These are phyloP conservation scores for Trissolcus basalis DNA, from an alignment of 1,140 invertebrate genomes.

Conservation along the genomic window DNA sequence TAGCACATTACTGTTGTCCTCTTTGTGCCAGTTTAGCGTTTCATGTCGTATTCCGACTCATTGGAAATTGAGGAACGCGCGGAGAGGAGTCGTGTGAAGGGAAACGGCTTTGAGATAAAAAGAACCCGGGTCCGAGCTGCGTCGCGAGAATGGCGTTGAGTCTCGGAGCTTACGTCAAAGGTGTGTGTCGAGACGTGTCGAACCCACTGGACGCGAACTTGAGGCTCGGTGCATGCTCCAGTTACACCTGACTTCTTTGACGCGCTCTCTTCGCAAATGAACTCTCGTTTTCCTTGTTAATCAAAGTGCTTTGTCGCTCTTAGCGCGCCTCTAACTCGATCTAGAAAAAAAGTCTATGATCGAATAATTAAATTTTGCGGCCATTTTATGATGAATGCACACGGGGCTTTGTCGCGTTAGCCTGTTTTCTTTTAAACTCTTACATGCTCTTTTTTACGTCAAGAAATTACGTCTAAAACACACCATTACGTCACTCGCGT, in stretches of 20 bases:
- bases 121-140: conserved; percentile 61
- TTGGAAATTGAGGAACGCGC: conserved; percentile 75
- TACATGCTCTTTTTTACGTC: conserved; percentile 8
- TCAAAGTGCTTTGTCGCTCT: conserved; percentile 50
- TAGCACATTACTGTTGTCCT: conserved; percentile 63
- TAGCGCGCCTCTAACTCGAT: conserved; percentile 34
- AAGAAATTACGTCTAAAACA: not conserved
- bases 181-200: conserved; percentile 52
- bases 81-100: conserved; percentile 65
- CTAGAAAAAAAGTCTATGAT: conserved; percentile 48
- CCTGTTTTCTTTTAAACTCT: conserved; percentile 27
- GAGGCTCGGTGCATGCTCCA: conserved; percentile 49
- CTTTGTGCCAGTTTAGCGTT: conserved; percentile 76
- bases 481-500: too few relatives aligned
- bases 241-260: conserved; percentile 62
- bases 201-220: conserved; percentile 44
- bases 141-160: conserved; percentile 60
- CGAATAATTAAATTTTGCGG: conserved; percentile 50
- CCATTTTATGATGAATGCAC: conserved; percentile 46
- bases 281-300: conserved; percentile 52
- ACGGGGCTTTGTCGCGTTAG: conserved; percentile 23
- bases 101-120: conserved; percentile 74
- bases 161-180: conserved; percentile 59
- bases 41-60: conserved; percentile 76
- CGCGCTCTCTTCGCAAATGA: conserved; percentile 45